A percentile compares a stretch with the other conserved stretches of the same genome.
phyloP scores from a whole-genome alignment of 1,140 invertebrate genomes.

The Bacillus rossius region DNA sequence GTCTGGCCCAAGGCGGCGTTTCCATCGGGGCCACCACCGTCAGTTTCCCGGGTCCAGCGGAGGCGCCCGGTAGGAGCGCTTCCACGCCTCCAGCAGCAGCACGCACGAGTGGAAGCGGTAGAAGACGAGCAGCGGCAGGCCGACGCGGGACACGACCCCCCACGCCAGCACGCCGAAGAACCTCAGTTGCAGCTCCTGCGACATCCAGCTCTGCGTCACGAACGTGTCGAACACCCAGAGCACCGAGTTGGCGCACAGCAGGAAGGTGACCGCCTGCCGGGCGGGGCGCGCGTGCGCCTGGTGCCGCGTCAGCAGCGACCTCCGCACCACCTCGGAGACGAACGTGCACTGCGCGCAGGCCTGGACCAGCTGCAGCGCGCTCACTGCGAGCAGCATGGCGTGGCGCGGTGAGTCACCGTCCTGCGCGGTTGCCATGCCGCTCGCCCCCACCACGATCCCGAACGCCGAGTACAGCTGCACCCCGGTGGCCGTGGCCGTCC shows the following conservation, averaged over 20 bases:
- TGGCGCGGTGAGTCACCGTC: conserved; percentile 36
- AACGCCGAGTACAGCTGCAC: conserved; percentile 54
- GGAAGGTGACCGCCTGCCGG: conserved; percentile 59
- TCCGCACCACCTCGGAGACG: conserved; percentile 53
- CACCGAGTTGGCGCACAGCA: conserved; percentile 60
- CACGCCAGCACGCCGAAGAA: conserved; percentile 57
- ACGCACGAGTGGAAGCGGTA: conserved; percentile 67
- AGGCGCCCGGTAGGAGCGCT: conserved; percentile 48
- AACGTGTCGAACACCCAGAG: conserved; percentile 66
- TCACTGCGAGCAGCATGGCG: conserved; percentile 44
- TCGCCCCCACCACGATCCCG: conserved; percentile 47
- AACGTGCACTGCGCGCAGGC: conserved; percentile 50
- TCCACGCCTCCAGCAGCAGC: conserved; percentile 63
- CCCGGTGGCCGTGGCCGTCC: conserved; percentile 39
- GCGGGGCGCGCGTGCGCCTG: conserved; percentile 55
- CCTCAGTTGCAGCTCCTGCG: conserved; percentile 50
- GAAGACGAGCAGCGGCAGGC: conserved; percentile 59
- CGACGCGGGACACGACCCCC: conserved; percentile 58
- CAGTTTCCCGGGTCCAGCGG: conserved; percentile 32
- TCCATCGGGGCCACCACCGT: conserved; percentile 19
- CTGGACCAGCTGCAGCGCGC: conserved; percentile 44
- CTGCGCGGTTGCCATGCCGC: conserved; percentile 43
- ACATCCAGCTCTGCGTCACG: conserved; percentile 54
- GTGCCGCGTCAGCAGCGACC: conserved; percentile 47
- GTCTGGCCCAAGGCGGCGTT: conserved; percentile 25